These are phyloP conservation scores for Pangasius krempfi DNA, from an alignment of 2,797 vertebrate species.

Conservation along the genomic window DNA sequence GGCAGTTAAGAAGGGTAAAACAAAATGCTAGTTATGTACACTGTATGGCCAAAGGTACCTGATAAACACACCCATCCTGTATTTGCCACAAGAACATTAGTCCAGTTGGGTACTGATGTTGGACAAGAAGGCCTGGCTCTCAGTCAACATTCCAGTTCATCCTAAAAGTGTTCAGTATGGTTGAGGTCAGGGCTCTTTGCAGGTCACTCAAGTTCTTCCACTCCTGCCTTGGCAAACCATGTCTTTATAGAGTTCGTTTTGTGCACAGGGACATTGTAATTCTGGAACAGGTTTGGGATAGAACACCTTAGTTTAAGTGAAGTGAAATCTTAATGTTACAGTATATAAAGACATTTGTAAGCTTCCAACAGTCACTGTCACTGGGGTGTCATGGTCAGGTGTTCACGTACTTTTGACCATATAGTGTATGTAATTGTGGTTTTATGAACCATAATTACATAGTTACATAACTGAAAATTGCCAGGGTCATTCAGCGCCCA, in stretches of 20 bases:
- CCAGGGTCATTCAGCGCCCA: neutral
- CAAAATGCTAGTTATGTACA: neutral
- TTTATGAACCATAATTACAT: neutral
- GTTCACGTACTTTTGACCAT: neutral
- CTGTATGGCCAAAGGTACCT: neutral
- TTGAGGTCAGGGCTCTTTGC: neutral
- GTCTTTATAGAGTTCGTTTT: neutral
- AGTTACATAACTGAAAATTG: neutral
- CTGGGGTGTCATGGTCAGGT: neutral
- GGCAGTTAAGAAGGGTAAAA: neutral
- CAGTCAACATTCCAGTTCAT: neutral
- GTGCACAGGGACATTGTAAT: neutral
- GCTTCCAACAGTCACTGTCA: neutral
- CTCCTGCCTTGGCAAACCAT: neutral
- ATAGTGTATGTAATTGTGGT: neutral
- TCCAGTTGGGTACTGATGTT: neutral
- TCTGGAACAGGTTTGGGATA: neutral
- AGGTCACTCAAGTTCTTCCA: neutral
- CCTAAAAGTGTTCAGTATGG: neutral
- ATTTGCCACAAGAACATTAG: neutral
- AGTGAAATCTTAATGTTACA: neutral
- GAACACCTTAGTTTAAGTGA: neutral
- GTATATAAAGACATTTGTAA: neutral
- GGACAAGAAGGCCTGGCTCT: neutral
- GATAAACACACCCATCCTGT: neutral